Evolutionary conservation across 1,140 invertebrate species (phyloP).

Genomic region (Macrocentrus cingulum): DNA sequence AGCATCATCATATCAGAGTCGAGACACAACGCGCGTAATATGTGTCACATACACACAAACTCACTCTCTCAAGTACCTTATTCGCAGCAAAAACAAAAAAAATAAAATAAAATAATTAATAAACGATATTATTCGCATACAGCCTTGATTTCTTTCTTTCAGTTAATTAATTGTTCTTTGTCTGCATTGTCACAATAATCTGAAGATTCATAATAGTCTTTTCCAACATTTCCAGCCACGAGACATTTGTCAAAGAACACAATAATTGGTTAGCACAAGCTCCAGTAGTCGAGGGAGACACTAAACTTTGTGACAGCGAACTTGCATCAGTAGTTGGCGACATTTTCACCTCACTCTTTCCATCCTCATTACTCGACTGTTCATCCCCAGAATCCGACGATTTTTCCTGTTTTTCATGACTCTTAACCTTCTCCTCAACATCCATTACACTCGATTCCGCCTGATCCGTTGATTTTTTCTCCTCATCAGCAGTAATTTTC

Average conservation of each 20-base stretch:
- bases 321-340: conserved; percentile 10
- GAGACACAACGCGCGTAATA: not conserved
- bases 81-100: not conserved
- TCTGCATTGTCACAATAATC: conserved; percentile 53
- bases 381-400: conserved; percentile 24
- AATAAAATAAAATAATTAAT: too few species aligned
- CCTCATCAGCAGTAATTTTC: conserved; percentile 44
- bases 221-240: conserved; percentile 56
- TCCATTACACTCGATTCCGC: too few species aligned
- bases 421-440: conserved; percentile 30
- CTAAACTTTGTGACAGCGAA: conserved; percentile 26
- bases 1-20: not conserved
- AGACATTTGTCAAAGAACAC: conserved; percentile 47
- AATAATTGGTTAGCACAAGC: conserved; percentile 44
- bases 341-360: conserved; percentile 3
- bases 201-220: conserved; percentile 54
- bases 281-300: conserved; percentile 33
- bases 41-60: not conserved
- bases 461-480: too few species aligned
- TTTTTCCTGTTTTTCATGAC: conserved; percentile 29
- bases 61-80: not conserved
- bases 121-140: conserved; percentile 5
- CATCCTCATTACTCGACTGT: conserved; percentile 17
- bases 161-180: conserved; percentile 42
- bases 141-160: conserved; percentile 12